Percentiles rank a stretch among this genome's conserved stretches.
phyloP scores from a whole-genome alignment of 2,888 invertebrate genomes.

The Nomada ruficornis region DNA sequence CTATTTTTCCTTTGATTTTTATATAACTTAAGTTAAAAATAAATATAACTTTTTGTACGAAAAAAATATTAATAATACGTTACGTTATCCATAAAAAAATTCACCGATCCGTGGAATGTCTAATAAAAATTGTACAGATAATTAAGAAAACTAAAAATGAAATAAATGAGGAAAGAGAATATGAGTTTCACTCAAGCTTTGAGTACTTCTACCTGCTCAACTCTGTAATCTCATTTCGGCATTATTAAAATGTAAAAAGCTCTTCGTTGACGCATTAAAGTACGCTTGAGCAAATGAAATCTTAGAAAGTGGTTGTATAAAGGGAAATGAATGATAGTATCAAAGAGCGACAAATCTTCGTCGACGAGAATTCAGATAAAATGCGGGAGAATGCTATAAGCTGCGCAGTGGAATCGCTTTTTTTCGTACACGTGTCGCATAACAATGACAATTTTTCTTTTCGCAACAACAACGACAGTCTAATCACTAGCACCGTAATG shows the following conservation, averaged over 20 bases:
- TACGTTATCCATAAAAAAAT: background rate
- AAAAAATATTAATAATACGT: too few species aligned
- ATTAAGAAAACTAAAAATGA: background rate
- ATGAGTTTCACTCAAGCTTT: background rate
- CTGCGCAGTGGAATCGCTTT: conserved; percentile 21
- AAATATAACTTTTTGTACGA: background rate
- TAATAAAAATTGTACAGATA: background rate
- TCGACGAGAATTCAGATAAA: conserved; percentile 23
- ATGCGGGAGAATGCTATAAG: conserved; percentile 21
- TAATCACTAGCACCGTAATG: conserved; percentile 58
- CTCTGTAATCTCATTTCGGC: conserved; percentile 33
- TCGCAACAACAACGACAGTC: conserved; percentile 48
- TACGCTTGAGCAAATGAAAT: conserved; percentile 49
- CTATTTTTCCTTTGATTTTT: background rate
- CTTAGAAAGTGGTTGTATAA: conserved; percentile 21
- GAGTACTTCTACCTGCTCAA: conserved; percentile 28
- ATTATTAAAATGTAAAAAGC: conserved; percentile 20
- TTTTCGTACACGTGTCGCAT: conserved; percentile 34
- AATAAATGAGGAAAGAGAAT: background rate
- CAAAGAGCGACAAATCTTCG: conserved; percentile 11
- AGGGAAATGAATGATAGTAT: conserved; percentile 36
- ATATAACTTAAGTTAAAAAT: background rate
- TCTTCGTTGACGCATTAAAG: conserved; percentile 27
- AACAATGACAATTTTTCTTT: conserved; percentile 44
- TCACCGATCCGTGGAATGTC: background rate